Conservation (phyloP, 2,113 vertebrate species). For the Panthera tigris region DNA sequence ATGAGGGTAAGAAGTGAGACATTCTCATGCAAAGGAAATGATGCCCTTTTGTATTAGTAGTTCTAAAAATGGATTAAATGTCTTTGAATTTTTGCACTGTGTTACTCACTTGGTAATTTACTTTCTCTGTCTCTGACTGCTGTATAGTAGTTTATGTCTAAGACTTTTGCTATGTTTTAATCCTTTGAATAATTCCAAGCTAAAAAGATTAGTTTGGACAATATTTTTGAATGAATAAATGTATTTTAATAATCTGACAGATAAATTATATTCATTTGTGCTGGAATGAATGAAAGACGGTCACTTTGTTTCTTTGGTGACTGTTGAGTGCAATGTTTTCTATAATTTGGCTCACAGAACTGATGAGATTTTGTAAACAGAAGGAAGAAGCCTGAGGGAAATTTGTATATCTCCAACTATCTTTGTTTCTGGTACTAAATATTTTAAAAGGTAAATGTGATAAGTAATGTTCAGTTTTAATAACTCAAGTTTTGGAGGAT, state of each 20-base stretch:
- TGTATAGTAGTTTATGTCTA: not conserved
- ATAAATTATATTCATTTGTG: not conserved
- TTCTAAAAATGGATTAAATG: not conserved
- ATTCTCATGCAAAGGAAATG: not conserved
- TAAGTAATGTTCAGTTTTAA: not conserved
- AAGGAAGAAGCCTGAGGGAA: not conserved
- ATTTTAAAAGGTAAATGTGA: constrained; percentile 40
- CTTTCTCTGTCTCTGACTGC: not conserved
- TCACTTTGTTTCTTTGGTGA: not conserved
- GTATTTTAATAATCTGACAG: constrained; percentile 14
- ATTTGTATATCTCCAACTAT: not conserved
- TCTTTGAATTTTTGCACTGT: constrained; percentile 3
- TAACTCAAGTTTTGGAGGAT: not conserved
- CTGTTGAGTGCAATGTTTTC: not conserved
- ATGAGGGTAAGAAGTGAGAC: not conserved
- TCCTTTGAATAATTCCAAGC: constrained; percentile 20
- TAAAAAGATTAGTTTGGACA: not conserved
- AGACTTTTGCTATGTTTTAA: not conserved
- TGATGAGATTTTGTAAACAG: not conserved
- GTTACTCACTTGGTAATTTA: not conserved
- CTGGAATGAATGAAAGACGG: not conserved
- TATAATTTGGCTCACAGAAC: not conserved
- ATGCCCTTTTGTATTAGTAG: not conserved
- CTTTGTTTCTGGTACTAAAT: not conserved
- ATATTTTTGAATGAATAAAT: not conserved